These are phyloP conservation scores for Trachelus stipa DNA, from an alignment of 2,888 invertebrate species.

Conservation along the genomic window DNA sequence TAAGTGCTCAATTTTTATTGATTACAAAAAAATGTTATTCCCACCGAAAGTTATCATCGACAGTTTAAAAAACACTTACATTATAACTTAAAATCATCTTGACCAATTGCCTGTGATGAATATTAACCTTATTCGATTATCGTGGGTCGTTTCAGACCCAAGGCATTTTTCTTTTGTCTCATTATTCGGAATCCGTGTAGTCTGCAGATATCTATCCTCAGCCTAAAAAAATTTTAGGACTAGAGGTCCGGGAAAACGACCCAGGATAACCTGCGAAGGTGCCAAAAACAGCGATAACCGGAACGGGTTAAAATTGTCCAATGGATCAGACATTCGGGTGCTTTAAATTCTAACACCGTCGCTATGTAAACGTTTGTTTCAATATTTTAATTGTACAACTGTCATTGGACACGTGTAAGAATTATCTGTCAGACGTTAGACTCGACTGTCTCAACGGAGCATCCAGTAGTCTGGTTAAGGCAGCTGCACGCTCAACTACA, in stretches of 20 bases:
- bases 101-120: background rate
- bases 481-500: conserved; percentile 1
- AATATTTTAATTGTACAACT: background rate
- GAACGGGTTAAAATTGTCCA: background rate
- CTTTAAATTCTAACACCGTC: background rate
- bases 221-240: too few species aligned
- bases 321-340: background rate
- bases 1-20: background rate
- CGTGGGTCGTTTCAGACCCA: too few species aligned
- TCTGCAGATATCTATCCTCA: too few species aligned
- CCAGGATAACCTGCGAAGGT: too few species aligned
- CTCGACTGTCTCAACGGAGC: background rate
- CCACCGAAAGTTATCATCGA: background rate
- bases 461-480: background rate
- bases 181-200: too few species aligned
- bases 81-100: background rate
- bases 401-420: background rate
- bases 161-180: too few species aligned
- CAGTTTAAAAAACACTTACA: background rate
- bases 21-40: background rate
- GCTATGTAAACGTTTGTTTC: too few species aligned
- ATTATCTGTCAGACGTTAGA: background rate
- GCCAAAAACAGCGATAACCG: too few species aligned
- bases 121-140: background rate
- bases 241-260: too few species aligned